These are phyloP conservation scores for Chionodraco myersi DNA, from an alignment of 2,113 vertebrate genomes.

Conservation along the genomic window DNA sequence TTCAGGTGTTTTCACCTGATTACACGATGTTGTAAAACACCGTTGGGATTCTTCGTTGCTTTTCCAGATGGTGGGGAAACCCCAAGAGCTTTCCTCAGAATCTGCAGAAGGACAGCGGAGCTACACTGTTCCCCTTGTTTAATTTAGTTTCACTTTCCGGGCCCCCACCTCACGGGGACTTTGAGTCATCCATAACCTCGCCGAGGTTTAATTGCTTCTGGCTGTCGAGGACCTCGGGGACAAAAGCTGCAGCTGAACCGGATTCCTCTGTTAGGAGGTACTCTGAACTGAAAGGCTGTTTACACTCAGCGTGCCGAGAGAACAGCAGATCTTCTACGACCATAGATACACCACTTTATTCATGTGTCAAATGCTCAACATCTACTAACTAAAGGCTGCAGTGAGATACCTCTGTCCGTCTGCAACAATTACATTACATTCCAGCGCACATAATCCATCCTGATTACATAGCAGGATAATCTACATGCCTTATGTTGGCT, in stretches of 20 bases:
- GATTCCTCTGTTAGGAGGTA: constrained; percentile 61
- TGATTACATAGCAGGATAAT: constrained; percentile 17
- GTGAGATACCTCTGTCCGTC: constrained; percentile 7
- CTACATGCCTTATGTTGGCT: not conserved
- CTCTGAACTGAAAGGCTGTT: constrained; percentile 30
- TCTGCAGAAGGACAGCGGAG: constrained; percentile 46
- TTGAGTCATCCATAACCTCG: constrained; percentile 64
- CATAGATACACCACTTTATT: not conserved
- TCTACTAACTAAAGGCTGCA: not conserved
- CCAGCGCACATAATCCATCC: constrained; percentile 20
- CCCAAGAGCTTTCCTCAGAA: constrained; percentile 23
- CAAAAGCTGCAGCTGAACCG: constrained; percentile 52
- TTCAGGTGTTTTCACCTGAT: constrained; percentile 46
- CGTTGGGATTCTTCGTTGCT: constrained; percentile 15
- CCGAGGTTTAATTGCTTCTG: constrained; percentile 66
- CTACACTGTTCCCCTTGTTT: constrained; percentile 40
- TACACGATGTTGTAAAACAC: constrained; percentile 32
- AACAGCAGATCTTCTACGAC: constrained; percentile 4
- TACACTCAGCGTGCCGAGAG: constrained; percentile 9
- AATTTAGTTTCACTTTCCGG: constrained; percentile 62
- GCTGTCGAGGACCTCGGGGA: constrained; percentile 58
- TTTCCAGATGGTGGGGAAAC: constrained; percentile 70
- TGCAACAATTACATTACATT: constrained; percentile 10
- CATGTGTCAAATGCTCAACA: constrained; percentile 8
- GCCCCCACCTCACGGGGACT: constrained; percentile 53